phyloP scores from a whole-genome alignment of 2,797 vertebrate species.

The Cyprinodon diabolis region DNA sequence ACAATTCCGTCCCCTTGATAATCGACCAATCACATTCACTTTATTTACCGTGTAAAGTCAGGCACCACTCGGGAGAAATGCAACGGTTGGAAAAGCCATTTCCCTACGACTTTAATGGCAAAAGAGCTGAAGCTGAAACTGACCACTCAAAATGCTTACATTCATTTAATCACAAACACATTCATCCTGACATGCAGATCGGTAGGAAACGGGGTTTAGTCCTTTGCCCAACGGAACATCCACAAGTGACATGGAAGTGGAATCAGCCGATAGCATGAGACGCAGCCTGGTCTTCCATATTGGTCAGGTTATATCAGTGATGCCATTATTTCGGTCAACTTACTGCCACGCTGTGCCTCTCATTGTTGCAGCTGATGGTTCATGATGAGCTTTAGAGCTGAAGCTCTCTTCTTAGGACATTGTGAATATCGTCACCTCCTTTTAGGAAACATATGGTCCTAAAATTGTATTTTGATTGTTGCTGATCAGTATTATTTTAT shows the following conservation, averaged over 20 bases:
- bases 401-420: neutral
- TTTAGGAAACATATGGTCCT: neutral
- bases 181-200: too few species aligned
- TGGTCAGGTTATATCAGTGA: neutral
- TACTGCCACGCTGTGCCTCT: neutral
- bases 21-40: too few species aligned
- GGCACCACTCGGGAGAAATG: too few species aligned
- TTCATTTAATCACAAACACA: too few species aligned
- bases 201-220: too few species aligned
- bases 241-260: neutral
- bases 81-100: too few species aligned
- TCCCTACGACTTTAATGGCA: too few species aligned
- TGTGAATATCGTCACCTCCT: neutral
- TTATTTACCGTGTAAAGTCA: too few species aligned
- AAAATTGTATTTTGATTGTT: neutral
- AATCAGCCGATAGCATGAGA: neutral
- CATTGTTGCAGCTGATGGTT: neutral
- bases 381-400: neutral
- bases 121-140: neutral
- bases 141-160: too few species aligned
- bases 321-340: neutral
- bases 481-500: neutral
- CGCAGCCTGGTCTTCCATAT: neutral
- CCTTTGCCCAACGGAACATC: too few species aligned
- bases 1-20: too few species aligned